Conservation (phyloP, 37 sponge, comb jelly and placozoan species). For the Haliclona indistincta region DNA sequence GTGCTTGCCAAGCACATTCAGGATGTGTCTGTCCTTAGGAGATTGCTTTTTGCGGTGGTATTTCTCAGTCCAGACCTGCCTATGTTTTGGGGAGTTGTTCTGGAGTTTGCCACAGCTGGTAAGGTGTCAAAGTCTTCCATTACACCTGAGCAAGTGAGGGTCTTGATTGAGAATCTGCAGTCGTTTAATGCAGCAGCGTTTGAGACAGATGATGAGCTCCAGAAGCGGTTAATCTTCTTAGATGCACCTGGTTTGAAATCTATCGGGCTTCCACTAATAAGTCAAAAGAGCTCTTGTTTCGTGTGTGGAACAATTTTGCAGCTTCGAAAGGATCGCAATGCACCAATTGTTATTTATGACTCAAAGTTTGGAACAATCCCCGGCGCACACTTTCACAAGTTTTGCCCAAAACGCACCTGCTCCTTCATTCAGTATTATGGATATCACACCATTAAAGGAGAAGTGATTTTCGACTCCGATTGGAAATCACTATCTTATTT, state of each 20-base stretch:
- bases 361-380: conserved; percentile 18
- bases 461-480: conserved; percentile 8
- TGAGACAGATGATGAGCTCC: neutral
- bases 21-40: conserved; percentile 39
- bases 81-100: conserved; percentile 10
- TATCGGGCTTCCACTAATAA: conserved; percentile 12
- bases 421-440: conserved; percentile 32
- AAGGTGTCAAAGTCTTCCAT: neutral
- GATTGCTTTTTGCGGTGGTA: conserved; percentile 26
- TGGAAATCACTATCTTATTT: conserved; percentile 17
- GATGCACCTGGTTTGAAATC: neutral
- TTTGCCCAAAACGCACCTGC: conserved; percentile 13
- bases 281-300: neutral
- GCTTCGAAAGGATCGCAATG: conserved; percentile 11
- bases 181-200: conserved; percentile 11
- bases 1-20: conserved; percentile 10
- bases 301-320: neutral
- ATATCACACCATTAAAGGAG: conserved; percentile 5
- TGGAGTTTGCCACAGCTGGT: conserved; percentile 30
- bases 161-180: conserved; percentile 22
- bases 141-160: neutral
- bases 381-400: conserved; percentile 42
- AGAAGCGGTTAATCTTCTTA: neutral
- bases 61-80: conserved; percentile 8
- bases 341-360: conserved; percentile 31